These are phyloP conservation scores for Drosophila leontia DNA, from an alignment of 1,140 invertebrate genomes.

Conservation along the genomic window DNA sequence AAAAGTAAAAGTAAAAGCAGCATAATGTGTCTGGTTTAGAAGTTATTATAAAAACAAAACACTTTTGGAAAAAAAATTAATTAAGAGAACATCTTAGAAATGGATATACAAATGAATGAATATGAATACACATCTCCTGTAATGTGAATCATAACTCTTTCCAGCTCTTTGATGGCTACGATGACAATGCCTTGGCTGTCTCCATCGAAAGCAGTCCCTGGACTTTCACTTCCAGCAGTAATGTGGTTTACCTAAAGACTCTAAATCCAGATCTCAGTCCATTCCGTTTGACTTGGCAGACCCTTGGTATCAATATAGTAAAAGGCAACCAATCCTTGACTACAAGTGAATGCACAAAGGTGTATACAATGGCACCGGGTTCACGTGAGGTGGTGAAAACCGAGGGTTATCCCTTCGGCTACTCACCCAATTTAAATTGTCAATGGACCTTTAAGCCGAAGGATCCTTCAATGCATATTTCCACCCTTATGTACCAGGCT, in stretches of 20 bases:
- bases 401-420: conserved; percentile 92
- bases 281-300: conserved; percentile 88
- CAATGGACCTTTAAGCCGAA: conserved; percentile 90
- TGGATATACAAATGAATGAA: no score
- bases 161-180: conserved; percentile 88
- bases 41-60: no score
- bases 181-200: conserved; percentile 87
- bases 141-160: not conserved
- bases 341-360: conserved; percentile 34
- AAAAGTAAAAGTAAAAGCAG: no score
- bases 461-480: conserved; percentile 86
- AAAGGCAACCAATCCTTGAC: conserved; percentile 19
- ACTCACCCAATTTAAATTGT: conserved; percentile 89
- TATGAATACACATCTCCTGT: not conserved
- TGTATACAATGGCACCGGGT: conserved; percentile 1
- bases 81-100: no score
- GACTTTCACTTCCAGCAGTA: conserved; percentile 87
- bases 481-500: conserved; percentile 86
- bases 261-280: conserved; percentile 66
- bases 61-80: no score
- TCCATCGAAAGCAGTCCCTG: conserved; percentile 82
- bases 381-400: conserved; percentile 86
- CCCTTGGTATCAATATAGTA: not conserved
- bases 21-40: no score
- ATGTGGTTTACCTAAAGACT: conserved; percentile 88